These are phyloP conservation scores for Eulemur coronatus DNA, from an alignment of 2,797 vertebrate genomes.

Conservation along the genomic window DNA sequence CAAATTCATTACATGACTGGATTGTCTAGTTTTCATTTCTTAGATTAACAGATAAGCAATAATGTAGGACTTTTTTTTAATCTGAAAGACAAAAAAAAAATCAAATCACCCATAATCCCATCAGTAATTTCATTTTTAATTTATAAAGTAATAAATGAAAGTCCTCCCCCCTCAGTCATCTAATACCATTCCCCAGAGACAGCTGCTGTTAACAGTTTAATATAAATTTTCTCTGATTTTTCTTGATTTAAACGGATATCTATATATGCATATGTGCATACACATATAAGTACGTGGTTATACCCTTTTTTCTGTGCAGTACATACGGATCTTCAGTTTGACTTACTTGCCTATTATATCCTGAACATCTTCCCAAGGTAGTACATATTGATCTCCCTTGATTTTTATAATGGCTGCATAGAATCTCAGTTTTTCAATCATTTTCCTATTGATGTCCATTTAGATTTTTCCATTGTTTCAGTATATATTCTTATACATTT, in stretches of 20 bases:
- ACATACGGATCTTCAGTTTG: neutral
- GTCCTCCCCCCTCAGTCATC: neutral
- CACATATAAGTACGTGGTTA: neutral
- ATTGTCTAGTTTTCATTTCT: conserved; percentile 42
- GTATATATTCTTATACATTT: neutral
- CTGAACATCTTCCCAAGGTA: neutral
- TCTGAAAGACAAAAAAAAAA: neutral
- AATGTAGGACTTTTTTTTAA: neutral
- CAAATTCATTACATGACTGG: neutral
- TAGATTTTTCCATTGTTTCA: neutral
- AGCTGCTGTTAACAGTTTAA: neutral
- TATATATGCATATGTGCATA: neutral
- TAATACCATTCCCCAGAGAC: neutral
- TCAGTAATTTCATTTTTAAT: conserved; percentile 31
- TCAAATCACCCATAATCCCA: neutral
- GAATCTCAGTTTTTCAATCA: neutral
- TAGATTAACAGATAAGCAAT: neutral
- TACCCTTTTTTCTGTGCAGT: neutral
- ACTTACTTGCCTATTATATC: neutral
- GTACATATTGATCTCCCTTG: neutral
- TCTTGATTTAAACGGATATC: neutral
- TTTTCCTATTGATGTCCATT: neutral
- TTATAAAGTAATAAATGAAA: conserved; percentile 11
- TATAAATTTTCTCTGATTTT: conserved; percentile 13
- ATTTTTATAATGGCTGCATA: neutral